Base-by-base conservation (phyloP, 2,888 invertebrate genomes). In the Volucella zonaria region DNA sequence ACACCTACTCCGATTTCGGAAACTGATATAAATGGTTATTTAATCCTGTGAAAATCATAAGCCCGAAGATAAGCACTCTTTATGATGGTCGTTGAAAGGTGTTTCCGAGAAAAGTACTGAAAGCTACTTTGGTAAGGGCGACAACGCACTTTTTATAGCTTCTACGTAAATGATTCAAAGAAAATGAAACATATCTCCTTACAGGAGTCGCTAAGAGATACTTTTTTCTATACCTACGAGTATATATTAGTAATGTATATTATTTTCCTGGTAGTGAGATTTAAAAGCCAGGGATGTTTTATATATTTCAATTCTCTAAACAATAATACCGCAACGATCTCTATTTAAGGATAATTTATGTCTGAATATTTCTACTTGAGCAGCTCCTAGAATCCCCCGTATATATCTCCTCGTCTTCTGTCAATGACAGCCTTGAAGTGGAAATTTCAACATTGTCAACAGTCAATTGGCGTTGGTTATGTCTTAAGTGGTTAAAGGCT, bases 21-120 rank as follows among this genome's bases (percentile, higher is more conserved):
- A 45, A 18, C 15, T 47, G 14, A 10, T 51, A 80, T 61, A 70
- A 70, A 81, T 64, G 56, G 56, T 70, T 43, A 68, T 70, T 58
- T 75, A 56, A 58, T 70, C 58, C 42, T 31, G 11, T 47, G 59
- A 61, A 54, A 61, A 43, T 59, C 45, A 52, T 14, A 54, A 11
- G 54, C 31, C 40, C 49, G 31, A 11, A 4, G 12, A 14, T 14
- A 58, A 14, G 52, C 1, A 40, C 42, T 10, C 10, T 14, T 40
- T 18, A 18, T 4, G 40, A 15, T 15, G 18, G 1, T 45, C 45
- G 43, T 45, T 31, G 8, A n/a, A 47, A 61, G 43, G 47, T 45
- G 23, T 49, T 12, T 14, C 2, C 3, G 8, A n/a, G 1, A 49
- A 49, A 15, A n/a, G 14, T 2, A 49, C 8, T 9, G 14, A 14